Conservation (phyloP, 2,797 vertebrate species). For the Arnoldichthys spilopterus region DNA sequence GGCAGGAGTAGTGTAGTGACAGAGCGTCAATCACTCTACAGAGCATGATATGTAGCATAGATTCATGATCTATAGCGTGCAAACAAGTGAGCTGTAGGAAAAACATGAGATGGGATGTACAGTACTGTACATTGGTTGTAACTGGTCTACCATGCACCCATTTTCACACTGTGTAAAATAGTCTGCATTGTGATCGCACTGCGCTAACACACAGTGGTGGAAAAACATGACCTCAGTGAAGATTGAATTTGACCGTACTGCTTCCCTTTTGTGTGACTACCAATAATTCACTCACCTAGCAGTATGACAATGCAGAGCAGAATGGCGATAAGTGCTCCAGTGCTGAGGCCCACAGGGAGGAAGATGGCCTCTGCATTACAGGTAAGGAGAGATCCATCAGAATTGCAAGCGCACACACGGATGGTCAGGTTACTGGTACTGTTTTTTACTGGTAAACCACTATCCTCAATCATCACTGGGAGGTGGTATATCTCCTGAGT, state of each 20-base stretch:
- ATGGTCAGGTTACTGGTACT: slow-evolving; percentile 96
- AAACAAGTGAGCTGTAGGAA: too few species aligned
- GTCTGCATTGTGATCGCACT: background rate
- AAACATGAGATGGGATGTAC: too few species aligned
- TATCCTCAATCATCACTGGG: slow-evolving; percentile 91
- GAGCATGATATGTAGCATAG: too few species aligned
- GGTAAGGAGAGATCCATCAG: slow-evolving; percentile 89
- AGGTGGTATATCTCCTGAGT: slow-evolving; percentile 90
- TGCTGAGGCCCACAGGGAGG: slow-evolving; percentile 95
- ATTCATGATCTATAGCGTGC: too few species aligned
- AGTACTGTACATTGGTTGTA: too few species aligned
- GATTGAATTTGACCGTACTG: background rate
- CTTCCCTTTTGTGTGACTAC: background rate
- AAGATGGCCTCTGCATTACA: slow-evolving; percentile 96
- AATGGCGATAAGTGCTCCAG: slow-evolving; percentile 94
- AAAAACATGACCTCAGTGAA: background rate
- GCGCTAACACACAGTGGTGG: background rate
- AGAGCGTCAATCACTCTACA: too few species aligned
- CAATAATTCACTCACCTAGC: slow-evolving; percentile 82
- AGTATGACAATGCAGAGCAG: slow-evolving; percentile 94
- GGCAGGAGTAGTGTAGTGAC: too few species aligned
- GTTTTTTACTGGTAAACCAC: slow-evolving; percentile 92
- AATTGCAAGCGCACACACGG: slow-evolving; percentile 92
- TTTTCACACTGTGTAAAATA: background rate
- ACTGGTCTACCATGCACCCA: too few species aligned